Percentiles rank a stretch among this genome's conserved stretches.
Conservation (phyloP, 1,140 invertebrate species). For the Microplitis demolitor region DNA sequence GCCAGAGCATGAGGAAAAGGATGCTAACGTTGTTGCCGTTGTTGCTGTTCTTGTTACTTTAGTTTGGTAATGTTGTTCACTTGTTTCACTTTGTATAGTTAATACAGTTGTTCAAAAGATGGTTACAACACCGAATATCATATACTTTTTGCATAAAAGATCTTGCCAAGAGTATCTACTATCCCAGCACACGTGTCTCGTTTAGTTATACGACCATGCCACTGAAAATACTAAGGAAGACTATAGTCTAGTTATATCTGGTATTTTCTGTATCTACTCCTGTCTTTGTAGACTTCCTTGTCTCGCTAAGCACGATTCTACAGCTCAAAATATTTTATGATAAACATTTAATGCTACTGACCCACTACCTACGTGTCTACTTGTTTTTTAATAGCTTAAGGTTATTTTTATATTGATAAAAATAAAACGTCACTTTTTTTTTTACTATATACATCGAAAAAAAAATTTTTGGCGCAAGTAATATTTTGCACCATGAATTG, state of each 20-base stretch:
- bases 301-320: background rate
- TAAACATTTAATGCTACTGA: background rate
- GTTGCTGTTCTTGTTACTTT: background rate
- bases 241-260: background rate
- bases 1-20: conserved; percentile 9
- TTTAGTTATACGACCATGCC: background rate
- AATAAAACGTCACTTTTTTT: too few relatives aligned
- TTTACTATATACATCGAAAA: too few relatives aligned
- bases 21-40: background rate
- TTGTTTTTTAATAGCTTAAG: too few relatives aligned
- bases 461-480: too few relatives aligned
- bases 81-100: background rate
- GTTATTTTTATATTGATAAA: too few relatives aligned
- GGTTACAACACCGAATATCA: background rate
- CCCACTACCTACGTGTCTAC: too few relatives aligned
- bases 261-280: background rate
- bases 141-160: background rate
- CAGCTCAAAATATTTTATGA: background rate
- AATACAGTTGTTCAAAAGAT: too few relatives aligned
- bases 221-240: background rate
- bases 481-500: too few relatives aligned
- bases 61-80: background rate
- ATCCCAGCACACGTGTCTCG: background rate
- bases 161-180: background rate
- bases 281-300: too few relatives aligned